phyloP scores from a whole-genome alignment of 2,888 invertebrate genomes.

The Mantis religiosa region DNA sequence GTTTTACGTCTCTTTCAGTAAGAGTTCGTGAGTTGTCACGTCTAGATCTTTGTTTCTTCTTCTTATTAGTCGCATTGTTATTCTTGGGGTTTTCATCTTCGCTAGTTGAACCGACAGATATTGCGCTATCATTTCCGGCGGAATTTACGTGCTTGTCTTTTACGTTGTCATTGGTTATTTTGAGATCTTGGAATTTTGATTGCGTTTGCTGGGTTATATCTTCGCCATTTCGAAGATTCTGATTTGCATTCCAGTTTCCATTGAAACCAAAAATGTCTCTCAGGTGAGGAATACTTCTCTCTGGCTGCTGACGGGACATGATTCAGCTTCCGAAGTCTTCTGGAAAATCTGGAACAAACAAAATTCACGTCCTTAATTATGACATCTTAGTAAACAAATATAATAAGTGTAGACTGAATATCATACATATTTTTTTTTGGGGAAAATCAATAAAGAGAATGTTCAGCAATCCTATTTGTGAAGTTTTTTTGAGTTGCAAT shows the following conservation, averaged over 20 bases:
- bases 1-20: slow-evolving; percentile 58
- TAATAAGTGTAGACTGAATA: no score
- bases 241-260: slow-evolving; percentile 12
- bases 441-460: no score
- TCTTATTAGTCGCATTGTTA: slow-evolving; percentile 40
- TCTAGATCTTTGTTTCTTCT: slow-evolving; percentile 57
- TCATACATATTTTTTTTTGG: no score
- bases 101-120: slow-evolving; percentile 44
- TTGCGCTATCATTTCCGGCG: slow-evolving; percentile 40
- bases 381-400: no score
- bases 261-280: slow-evolving; percentile 66
- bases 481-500: no score
- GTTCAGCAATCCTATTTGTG: no score
- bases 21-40: slow-evolving; percentile 66
- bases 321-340: background rate
- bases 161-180: slow-evolving; percentile 1
- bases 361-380: background rate
- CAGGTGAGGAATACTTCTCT: slow-evolving; percentile 71
- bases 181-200: slow-evolving; percentile 16
- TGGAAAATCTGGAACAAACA: background rate
- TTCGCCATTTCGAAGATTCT: background rate
- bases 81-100: slow-evolving; percentile 37
- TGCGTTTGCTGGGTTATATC: background rate
- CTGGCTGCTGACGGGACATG: slow-evolving; percentile 37
- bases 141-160: slow-evolving; percentile 8